Percentiles rank a stretch among this genome's conserved stretches.
Conservation (phyloP, 1,140 invertebrate genomes). For the Ostrea edulis region DNA sequence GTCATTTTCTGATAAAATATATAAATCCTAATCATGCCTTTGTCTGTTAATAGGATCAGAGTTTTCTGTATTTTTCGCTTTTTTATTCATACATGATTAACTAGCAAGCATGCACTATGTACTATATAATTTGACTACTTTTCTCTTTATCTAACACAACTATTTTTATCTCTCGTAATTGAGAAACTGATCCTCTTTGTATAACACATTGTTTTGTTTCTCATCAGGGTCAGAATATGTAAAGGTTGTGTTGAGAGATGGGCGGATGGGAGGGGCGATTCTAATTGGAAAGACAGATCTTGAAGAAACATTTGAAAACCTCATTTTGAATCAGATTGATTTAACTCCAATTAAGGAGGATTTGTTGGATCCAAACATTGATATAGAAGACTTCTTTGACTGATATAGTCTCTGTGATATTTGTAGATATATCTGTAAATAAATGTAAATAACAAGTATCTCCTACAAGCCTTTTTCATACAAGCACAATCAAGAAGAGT, state of each 20-base stretch:
- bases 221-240: conserved; percentile 88
- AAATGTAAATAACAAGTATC: too few relatives aligned
- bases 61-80: too few relatives aligned
- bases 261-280: conserved; percentile 93
- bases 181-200: background rate
- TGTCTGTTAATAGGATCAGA: too few relatives aligned
- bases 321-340: conserved; percentile 97
- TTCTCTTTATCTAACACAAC: too few relatives aligned
- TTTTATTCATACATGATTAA: background rate
- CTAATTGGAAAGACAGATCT: conserved; percentile 98
- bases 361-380: conserved; percentile 95
- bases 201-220: background rate
- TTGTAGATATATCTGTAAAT: too few relatives aligned
- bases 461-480: too few relatives aligned
- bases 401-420: conserved; percentile 78
- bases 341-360: conserved; percentile 93
- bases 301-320: conserved; percentile 99
- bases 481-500: too few relatives aligned
- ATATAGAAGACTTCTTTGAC: conserved; percentile 99
- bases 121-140: too few relatives aligned
- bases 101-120: background rate
- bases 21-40: too few relatives aligned
- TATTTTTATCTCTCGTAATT: too few relatives aligned
- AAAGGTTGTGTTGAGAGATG: conserved; percentile 93
- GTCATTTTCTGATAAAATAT: too few relatives aligned